Evolutionary conservation across 2,113 vertebrate species (phyloP), one percentile per base, ranked within the genome.

Genomic region (Triplophysa siluroides): DNA sequence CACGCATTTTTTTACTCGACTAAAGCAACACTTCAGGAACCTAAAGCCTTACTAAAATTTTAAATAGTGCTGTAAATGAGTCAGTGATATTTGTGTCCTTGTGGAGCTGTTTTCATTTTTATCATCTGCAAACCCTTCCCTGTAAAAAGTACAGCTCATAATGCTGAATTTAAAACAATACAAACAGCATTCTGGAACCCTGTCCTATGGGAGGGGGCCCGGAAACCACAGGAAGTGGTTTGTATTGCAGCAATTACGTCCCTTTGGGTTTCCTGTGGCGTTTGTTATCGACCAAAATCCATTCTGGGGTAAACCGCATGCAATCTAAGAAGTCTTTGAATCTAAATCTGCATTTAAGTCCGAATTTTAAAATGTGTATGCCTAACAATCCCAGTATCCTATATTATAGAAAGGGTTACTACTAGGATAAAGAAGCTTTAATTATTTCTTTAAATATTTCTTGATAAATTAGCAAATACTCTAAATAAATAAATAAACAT

Each of bases 171-270:
- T 83, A 79, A 89, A 92, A 90, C 90, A 92, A 91, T 88, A 52
- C 82, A 80, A 79, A 80, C 85, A 78, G 81, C 83, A 68, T n/a
- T 43, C 62, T 62, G 63, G 19, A 72, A 84, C 85, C 86, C 83
- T 87, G 88, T 93, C 90, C 92, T 90, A 88, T 89, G 89, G 91
- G 90, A 85, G 89, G 87, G 83, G 86, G 82, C 87, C 89, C 84
- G 85, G 90, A 89, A 92, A 87, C 89, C 87, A 86, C 85, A 89
- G 84, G 89, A 90, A 90, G 86, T 83, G 64, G 54, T 87, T 85
- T 89, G 85, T 87, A 88, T 88, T 84, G 86, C 88, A 90, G 89
- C 85, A 86, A 75, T 62, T 76, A 89, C 62, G 60, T 58, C 67
- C 23, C 13, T 41, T 70, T 52, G 83, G 89, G 90, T 92, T 92